These are phyloP conservation scores for Tauraco hartlaubi DNA, from an alignment of 2,797 vertebrate species.

Conservation along the genomic window DNA sequence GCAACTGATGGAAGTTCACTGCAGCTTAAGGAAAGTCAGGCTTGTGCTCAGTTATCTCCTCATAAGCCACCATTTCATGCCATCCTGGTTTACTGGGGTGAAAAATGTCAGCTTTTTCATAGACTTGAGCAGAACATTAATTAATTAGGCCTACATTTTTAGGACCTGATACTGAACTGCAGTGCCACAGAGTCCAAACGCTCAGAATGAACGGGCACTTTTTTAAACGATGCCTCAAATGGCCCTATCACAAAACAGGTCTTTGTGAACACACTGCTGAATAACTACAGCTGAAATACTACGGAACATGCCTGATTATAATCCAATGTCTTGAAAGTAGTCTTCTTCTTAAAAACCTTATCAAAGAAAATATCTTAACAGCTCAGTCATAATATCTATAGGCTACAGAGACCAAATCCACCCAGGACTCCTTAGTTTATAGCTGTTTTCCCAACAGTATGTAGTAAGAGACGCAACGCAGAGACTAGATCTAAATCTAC, in stretches of 20 bases:
- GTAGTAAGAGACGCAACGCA: not conserved
- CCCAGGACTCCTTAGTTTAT: not conserved
- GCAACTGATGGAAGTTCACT: not conserved
- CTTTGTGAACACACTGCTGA: not conserved
- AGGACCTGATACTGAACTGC: slow-evolving; percentile 11
- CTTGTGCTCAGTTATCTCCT: not conserved
- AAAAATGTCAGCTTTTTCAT: not conserved
- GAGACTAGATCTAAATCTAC: not conserved
- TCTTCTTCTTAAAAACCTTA: slow-evolving; percentile 5
- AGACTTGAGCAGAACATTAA: not conserved
- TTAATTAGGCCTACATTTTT: slow-evolving; percentile 7
- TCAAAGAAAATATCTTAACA: slow-evolving; percentile 21
- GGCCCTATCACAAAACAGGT: not conserved
- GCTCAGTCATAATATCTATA: not conserved
- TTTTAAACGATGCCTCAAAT: not conserved
- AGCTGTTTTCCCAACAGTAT: not conserved
- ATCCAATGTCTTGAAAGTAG: slow-evolving; percentile 15
- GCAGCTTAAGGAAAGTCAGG: not conserved
- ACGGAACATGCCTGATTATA: not conserved
- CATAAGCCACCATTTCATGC: not conserved
- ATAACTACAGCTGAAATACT: not conserved
- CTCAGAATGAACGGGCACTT: not conserved
- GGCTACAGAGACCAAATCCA: not conserved
- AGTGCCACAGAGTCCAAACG: not conserved
- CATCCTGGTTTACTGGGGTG: not conserved